Evolutionary conservation across 1,140 invertebrate genomes (phyloP), one percentile per base, ranked within the genome.

Genomic region (Theocolax elegans): DNA sequence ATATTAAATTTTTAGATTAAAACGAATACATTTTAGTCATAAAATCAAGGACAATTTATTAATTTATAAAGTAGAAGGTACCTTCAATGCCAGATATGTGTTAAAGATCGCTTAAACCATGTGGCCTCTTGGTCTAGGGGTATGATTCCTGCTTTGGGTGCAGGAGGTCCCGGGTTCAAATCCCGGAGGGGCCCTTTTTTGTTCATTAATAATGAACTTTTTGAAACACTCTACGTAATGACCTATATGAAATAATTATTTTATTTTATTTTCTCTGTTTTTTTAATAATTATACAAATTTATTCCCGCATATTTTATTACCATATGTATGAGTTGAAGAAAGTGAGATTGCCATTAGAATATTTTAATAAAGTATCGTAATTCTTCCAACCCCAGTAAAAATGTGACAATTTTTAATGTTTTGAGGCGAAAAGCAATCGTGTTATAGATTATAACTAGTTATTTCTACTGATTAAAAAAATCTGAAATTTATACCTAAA

Each of bases 111-210:
- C 25, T 1, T 4, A 27, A 46, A 27, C 4, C 1, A n/a, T 25
- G 27, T 27, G 58, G 53, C 53, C 53, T 56, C 53, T 56, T 56
- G 51, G 51, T 54, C 51, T 54, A 54, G 51, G 51, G 58, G 58
- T 29, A 25, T 88, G 86, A 87, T 88, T 87, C 86, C 85, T 86
- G 87, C 87, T 88, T 88, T 87, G 87, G 89, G 89, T 90, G 89
- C 89, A 89, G 87, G 89, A 89, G 89, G 89, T 89, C 89, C 89
- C 89, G 89, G 88, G 89, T 90, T 90, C 89, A 89, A 90, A 89
- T 90, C 89, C 88, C 88, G 87, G 88, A 88, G 85, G 87, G 87
- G 87, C 87, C 88, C 86, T 63, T 59, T 82, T 85, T 83, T 85
- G 80, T n/a, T n/a, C n/a, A n/a, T n/a, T n/a, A n/a, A n/a, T n/a